These are phyloP conservation scores for Palythoa grandiflora DNA, from an alignment of 92 coral and sea anemone genomes.

Conservation along the genomic window DNA sequence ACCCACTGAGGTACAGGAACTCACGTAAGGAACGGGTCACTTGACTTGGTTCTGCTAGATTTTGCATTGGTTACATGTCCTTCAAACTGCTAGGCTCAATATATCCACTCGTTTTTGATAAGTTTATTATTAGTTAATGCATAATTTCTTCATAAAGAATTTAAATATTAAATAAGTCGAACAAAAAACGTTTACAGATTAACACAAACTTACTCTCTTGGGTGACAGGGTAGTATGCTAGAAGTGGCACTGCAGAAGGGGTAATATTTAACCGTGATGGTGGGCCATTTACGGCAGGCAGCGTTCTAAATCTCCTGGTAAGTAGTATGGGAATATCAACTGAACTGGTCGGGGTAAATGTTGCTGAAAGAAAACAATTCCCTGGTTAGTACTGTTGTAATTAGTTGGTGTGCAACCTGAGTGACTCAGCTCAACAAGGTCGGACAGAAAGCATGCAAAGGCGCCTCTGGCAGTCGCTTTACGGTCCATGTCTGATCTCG, in stretches of 20 bases:
- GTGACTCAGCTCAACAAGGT: too few species aligned
- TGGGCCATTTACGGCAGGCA: background rate
- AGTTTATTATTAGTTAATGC: background rate
- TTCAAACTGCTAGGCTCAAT: too few species aligned
- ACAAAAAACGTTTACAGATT: too few species aligned
- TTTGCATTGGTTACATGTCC: too few species aligned
- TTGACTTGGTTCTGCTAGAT: too few species aligned
- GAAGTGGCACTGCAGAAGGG: background rate
- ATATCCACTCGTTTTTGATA: too few species aligned
- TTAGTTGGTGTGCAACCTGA: background rate
- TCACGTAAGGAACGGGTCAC: too few species aligned
- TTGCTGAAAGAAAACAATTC: background rate
- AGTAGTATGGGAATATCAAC: background rate
- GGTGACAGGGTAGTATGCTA: conserved; percentile 15
- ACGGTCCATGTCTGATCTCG: too few species aligned
- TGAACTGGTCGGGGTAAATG: background rate
- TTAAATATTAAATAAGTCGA: too few species aligned
- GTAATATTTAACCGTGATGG: background rate
- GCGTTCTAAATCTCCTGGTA: background rate
- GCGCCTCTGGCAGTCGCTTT: too few species aligned
- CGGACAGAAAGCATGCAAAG: too few species aligned
- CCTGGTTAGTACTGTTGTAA: background rate
- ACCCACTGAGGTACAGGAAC: too few species aligned
- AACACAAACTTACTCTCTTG: background rate
- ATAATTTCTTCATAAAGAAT: background rate